Evolutionary conservation across 2,797 vertebrate species (phyloP).

Genomic region (Calcarius lapponicus): DNA sequence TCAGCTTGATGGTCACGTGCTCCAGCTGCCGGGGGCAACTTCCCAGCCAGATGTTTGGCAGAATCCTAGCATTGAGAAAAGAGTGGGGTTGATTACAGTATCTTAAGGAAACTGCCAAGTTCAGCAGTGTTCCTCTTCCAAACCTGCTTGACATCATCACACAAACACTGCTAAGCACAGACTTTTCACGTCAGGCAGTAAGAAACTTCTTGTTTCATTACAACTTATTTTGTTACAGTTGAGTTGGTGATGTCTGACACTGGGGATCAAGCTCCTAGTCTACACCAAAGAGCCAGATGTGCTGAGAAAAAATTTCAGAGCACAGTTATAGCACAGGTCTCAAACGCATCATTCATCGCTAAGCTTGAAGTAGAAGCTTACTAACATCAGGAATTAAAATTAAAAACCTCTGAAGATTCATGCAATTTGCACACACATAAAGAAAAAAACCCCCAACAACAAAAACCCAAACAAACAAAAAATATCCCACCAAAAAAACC

Average conservation of each 20-base stretch:
- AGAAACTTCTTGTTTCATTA: neutral
- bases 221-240: neutral
- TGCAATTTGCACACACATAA: neutral
- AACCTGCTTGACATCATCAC: neutral
- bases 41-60: conserved; percentile 92
- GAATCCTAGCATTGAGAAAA: conserved; percentile 80
- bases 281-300: neutral
- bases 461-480: neutral
- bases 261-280: neutral
- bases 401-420: neutral
- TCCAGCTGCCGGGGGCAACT: conserved; percentile 94
- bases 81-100: neutral
- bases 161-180: neutral
- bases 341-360: neutral
- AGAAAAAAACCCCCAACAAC: neutral
- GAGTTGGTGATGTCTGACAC: neutral
- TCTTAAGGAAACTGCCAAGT: neutral
- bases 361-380: neutral
- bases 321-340: neutral
- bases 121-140: neutral
- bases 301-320: neutral
- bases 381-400: neutral
- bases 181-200: neutral
- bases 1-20: conserved; percentile 92
- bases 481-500: neutral